Evolutionary conservation across 2,113 vertebrate species (phyloP).

Genomic region (Rhinichthys klamathensis): DNA sequence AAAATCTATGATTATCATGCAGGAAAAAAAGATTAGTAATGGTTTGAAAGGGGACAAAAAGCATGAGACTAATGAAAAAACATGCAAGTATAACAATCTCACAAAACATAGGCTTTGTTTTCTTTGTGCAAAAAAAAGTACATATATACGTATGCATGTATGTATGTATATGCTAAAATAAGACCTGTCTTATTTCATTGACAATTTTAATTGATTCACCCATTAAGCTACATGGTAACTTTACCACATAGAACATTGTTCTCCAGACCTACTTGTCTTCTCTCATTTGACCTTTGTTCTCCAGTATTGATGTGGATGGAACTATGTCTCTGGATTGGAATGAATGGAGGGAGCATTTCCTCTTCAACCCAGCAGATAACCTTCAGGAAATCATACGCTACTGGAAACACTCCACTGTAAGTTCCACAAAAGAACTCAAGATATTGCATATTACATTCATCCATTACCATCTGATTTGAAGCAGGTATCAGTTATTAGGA

Average conservation of each 20-base stretch:
- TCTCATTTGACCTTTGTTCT: constrained; percentile 47
- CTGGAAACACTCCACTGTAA: constrained; percentile 96
- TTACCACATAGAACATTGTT: not conserved
- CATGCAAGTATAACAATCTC: too few species aligned
- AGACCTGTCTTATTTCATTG: too few species aligned
- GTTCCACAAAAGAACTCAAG: constrained; percentile 43
- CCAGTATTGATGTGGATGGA: constrained; percentile 92
- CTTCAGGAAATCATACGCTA: constrained; percentile 92
- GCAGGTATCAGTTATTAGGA: constrained; percentile 15
- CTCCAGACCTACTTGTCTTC: not conserved
- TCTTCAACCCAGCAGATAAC: constrained; percentile 90
- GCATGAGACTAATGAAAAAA: too few species aligned
- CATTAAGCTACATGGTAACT: not conserved
- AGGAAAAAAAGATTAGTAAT: not conserved
- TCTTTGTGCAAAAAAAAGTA: too few species aligned
- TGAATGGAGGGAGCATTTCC: constrained; percentile 94
- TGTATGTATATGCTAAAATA: too few species aligned
- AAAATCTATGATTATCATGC: not conserved
- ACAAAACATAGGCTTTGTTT: too few species aligned
- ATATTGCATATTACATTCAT: not conserved
- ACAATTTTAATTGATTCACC: too few species aligned
- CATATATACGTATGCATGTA: too few species aligned
- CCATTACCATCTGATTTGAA: not conserved
- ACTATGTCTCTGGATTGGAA: constrained; percentile 98
- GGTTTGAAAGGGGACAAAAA: too few species aligned